phyloP scores from a whole-genome alignment of 2,888 invertebrate species.

The Trachelus iudaicus region DNA sequence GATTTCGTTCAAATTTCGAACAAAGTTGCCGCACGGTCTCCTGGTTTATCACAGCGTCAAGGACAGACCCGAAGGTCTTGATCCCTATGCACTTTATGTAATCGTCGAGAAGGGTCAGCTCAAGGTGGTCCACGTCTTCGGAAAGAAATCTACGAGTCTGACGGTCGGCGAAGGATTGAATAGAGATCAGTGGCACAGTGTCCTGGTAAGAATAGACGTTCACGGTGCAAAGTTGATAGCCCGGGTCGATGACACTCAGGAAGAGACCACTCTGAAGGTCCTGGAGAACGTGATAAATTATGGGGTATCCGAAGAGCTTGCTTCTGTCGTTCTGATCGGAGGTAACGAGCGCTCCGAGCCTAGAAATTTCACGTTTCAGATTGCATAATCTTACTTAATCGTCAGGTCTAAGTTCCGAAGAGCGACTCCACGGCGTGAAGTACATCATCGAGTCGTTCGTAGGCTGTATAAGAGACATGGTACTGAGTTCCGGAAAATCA shows the following conservation, averaged over 20 bases:
- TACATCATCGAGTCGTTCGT: constrained; percentile 94
- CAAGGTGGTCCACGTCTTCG: constrained; percentile 92
- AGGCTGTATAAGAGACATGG: constrained; percentile 90
- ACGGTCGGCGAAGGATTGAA: constrained; percentile 90
- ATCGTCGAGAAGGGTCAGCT: constrained; percentile 92
- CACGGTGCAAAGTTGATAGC: constrained; percentile 86
- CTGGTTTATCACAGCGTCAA: constrained; percentile 92
- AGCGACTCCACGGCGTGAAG: constrained; percentile 88
- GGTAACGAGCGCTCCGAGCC: constrained; percentile 68
- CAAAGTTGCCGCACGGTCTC: constrained; percentile 87
- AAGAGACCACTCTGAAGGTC: constrained; percentile 86
- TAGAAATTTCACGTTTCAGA: not conserved
- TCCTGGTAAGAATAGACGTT: constrained; percentile 87
- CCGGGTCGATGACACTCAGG: constrained; percentile 84
- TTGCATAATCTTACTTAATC: constrained; percentile 10
- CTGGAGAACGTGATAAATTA: constrained; percentile 87
- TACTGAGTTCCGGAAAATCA: constrained; percentile 86
- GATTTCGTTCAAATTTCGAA: constrained; percentile 90
- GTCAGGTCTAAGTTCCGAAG: constrained; percentile 86
- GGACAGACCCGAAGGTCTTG: constrained; percentile 81
- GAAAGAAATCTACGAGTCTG: constrained; percentile 85
- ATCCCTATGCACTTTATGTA: constrained; percentile 90
- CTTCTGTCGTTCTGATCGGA: constrained; percentile 89
- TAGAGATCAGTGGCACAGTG: constrained; percentile 91
- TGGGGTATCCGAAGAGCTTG: constrained; percentile 86